Evolutionary conservation across 2,797 vertebrate genomes (phyloP), one percentile per base, ranked within the genome.

Genomic region (Microchirus variegatus): DNA sequence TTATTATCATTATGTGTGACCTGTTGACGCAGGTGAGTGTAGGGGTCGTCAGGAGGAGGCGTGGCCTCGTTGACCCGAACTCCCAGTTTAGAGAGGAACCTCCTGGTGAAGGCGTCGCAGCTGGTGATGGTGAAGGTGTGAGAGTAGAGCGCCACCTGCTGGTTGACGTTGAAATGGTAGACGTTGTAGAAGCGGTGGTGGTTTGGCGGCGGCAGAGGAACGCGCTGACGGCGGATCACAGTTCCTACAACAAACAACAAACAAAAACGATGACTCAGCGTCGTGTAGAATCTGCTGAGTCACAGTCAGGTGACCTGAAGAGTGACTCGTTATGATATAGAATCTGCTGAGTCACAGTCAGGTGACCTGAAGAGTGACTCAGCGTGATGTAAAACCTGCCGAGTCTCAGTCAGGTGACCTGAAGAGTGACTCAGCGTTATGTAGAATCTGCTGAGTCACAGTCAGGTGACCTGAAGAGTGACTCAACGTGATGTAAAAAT

Each of bases 91-190:
- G 62, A 91, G 79, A 99, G 83, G 65, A 98, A 97, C 57, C 91
- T 91, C 74, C 74, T 90, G 42, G 96, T 97, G 70, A 97, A 98
- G 14, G 68, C 22, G 86, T 98, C 96, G 79, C 96, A 96, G 67
- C 93, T 78, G 59, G 92, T 91, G 81, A 98, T 87, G 31, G 75
- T 95, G 53, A 96, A 98, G 10, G 43, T 91, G 72, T 86, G 90
- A 11, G 92, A 93, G 85, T 96, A 94, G 64, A 99, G 77, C 70
- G 84, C 84, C 57, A 98, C 59, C 64, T 96, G 90, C 73, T 73
- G 91, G 87, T 94, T 90, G 72, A 97, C 78, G 85, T 98, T 98
- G 84, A 98, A 96, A 85, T 96, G 61, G 73, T 92, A 82, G 43
- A 95, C 37, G 15, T 90, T 95, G 86, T 96, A 97, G 91, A 94